A percentile compares a stretch with the other conserved stretches of the same genome.
These are phyloP conservation scores for Cyprinodon tularosa DNA, from an alignment of 2,113 vertebrate genomes.

Conservation along the genomic window DNA sequence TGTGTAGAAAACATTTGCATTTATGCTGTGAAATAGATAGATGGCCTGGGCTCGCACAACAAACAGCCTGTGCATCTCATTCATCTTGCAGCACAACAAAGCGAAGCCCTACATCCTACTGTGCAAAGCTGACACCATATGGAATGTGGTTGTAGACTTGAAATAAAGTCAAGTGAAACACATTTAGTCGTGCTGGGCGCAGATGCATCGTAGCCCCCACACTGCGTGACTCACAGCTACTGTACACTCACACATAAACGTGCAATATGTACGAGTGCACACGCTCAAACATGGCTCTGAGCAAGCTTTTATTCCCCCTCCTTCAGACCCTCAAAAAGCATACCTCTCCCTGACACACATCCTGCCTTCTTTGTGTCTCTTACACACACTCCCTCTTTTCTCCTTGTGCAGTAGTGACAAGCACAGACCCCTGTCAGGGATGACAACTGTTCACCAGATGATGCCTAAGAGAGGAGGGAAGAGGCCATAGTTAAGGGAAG, in stretches of 20 bases:
- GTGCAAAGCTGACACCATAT: constrained; percentile 66
- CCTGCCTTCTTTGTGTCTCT: not conserved
- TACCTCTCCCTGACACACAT: not conserved
- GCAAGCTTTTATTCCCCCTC: constrained; percentile 11
- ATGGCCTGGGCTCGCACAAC: not conserved
- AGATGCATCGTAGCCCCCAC: constrained; percentile 75
- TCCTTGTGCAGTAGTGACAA: constrained; percentile 49
- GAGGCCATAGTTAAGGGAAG: constrained; percentile 46
- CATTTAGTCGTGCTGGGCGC: constrained; percentile 72
- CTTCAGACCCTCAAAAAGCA: not conserved
- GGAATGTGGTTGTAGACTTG: constrained; percentile 68
- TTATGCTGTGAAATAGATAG: not conserved
- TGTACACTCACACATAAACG: constrained; percentile 47
- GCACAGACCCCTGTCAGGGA: constrained; percentile 65
- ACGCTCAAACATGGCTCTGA: constrained; percentile 22
- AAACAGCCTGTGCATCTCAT: constrained; percentile 18
- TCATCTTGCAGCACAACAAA: constrained; percentile 36
- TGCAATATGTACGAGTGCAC: constrained; percentile 12
- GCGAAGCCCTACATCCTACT: constrained; percentile 14
- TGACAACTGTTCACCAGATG: constrained; percentile 74
- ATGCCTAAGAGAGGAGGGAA: constrained; percentile 56
- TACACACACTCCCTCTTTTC: not conserved
- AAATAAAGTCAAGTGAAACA: constrained; percentile 67
- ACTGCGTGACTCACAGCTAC: constrained; percentile 74
- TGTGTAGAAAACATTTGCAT: constrained; percentile 6